Evolutionary conservation across 2,888 invertebrate genomes (phyloP), one percentile per base, ranked within the genome.

Genomic region (Plebejus anna): DNA sequence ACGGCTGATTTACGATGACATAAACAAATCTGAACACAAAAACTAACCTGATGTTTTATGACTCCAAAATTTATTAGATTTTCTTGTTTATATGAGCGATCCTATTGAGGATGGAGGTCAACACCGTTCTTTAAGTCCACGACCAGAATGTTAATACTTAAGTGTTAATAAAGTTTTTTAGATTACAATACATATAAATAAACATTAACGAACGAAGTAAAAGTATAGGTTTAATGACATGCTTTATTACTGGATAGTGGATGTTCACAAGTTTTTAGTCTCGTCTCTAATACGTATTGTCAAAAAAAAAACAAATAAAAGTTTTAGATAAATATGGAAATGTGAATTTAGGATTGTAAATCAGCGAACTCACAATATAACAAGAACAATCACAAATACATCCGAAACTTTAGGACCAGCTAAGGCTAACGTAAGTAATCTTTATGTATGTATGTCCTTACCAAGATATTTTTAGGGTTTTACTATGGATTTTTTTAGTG

Each of bases 1-100:
- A 73, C 13, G 13, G 13, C 42, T 51, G 73, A 73, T 73, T 73
- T 73, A 73, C 28, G 51, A 55, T 28, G 55, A 32, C 73, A 55
- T 73, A 73, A 72, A 72, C 72, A 72, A 73, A 73, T 55, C 51
- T 55, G 28, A 73, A 73, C 73, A 73, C 51, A 28, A 73, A 73
- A 73, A 73, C 16, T 55, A 47, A 73, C 51, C 55, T 55, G 55
- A 32, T 73, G 73, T 51, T 73, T 73, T 73, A 73, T 51, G 73
- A 38, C 71, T 42, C n/a, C 36, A n/a, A 28, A 71, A 71, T 66
- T 66, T 66, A 66, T 66, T 66, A 66, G 32, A 36, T 66, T 66
- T 66, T 11, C 5, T 32, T 66, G 66, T 66, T 66, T 61, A 61
- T 28, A 66, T 66, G 66, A 66, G 61, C 32, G 32, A 66, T 66